Evolutionary conservation across 2,888 invertebrate genomes (phyloP), one percentile per base, ranked within the genome.

Genomic region (Enoplolaimus lenunculus): DNA sequence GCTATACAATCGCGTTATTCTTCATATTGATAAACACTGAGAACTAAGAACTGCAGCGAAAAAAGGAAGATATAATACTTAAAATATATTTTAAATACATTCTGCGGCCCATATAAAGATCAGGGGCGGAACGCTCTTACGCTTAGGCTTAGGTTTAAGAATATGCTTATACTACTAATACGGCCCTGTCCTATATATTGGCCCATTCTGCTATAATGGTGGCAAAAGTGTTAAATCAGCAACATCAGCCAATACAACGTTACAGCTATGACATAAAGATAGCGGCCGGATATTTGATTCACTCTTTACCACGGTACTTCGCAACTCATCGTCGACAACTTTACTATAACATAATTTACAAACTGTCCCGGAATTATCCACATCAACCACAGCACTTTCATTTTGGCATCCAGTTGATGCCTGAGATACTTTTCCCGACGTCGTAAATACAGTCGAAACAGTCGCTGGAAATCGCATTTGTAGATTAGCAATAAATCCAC

Each of bases 401-500:
- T n/a, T n/a, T n/a, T n/a, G n/a, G n/a, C n/a, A n/a, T n/a, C n/a
- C n/a, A 21, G 7, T 45, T 21, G 45, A 45, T 13, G 45, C 7
- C 7, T 45, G 7, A 7, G 21, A 45, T 29, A 70, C 64, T 34
- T 70, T 70, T 13, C 65, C 28, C 16, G 70, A 62, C 16, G 67
- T 70, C 3, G 29, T 29, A 21, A 70, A 57, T 30, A 70, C 26
- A 1, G 70, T 70, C n/a, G 65, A 31, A 3, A 70, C 67, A 13
- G 70, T 70, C 31, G 70, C 66, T 7, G 70, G 70, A 68, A 70
- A 70, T 21, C n/a, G 60, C 73, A 72, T 45, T 68, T 73, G 69
- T 73, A 72, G 60, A 29, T 72, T 31, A 45, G 70, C 30, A 60
- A 70, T 68, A 73, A 75, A 62, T 72, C 72, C 34, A 59, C 64